phyloP scores from a whole-genome alignment of 2,888 invertebrate species.

The Elegia similella region DNA sequence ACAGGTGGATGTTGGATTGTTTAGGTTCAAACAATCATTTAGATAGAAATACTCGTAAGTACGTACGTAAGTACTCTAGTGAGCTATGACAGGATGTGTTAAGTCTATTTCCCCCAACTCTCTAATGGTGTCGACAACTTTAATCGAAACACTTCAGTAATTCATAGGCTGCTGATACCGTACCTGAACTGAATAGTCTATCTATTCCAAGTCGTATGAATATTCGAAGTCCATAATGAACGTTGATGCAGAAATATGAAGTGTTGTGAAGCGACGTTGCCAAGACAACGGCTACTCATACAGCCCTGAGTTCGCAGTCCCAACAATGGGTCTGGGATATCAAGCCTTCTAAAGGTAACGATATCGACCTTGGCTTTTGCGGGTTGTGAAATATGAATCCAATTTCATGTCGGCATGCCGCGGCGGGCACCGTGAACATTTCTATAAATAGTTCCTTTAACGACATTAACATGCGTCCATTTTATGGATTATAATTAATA shows the following conservation, averaged over 20 bases:
- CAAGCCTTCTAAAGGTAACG: not conserved
- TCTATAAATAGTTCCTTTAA: slow-evolving; percentile 14
- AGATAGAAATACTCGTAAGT: too few relatives aligned
- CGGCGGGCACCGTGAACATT: not conserved
- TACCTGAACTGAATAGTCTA: not conserved
- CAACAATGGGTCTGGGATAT: slow-evolving; percentile 1
- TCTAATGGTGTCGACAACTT: not conserved
- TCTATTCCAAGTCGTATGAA: not conserved
- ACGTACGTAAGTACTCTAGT: too few relatives aligned
- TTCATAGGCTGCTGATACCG: not conserved
- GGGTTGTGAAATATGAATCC: slow-evolving; percentile 16
- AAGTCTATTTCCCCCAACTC: too few relatives aligned
- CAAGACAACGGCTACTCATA: not conserved
- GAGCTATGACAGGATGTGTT: too few relatives aligned
- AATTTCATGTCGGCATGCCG: slow-evolving; percentile 3
- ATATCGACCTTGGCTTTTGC: slow-evolving; percentile 11
- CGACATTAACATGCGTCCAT: not conserved
- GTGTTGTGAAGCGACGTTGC: slow-evolving; percentile 1
- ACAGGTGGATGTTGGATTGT: too few relatives aligned
- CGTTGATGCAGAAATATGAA: slow-evolving; percentile 4
- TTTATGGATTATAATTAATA: not conserved
- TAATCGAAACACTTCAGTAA: not conserved
- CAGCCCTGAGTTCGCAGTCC: not conserved
- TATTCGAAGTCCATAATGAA: not conserved
- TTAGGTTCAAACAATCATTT: too few relatives aligned